A percentile compares a stretch with the other conserved stretches of the same genome.
phyloP scores from a whole-genome alignment of 2,888 invertebrate species.

The Microctonus aethiopoides region DNA sequence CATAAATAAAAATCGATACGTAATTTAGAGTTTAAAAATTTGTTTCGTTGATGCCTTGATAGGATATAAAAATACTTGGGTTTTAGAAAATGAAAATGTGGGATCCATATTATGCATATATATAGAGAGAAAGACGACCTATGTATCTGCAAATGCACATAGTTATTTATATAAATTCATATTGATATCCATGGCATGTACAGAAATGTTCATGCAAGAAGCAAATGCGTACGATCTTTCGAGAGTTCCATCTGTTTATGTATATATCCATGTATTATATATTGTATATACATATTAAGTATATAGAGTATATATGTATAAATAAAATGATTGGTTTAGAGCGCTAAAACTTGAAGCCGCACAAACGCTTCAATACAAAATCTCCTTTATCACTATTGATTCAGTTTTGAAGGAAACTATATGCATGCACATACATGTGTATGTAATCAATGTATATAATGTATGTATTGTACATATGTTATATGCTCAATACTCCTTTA shows the following conservation, averaged over 20 bases:
- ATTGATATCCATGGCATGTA: conserved; percentile 58
- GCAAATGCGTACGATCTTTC: conserved; percentile 4
- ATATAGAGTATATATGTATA: too few relatives aligned
- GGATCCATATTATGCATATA: too few relatives aligned
- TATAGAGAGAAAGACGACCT: not conserved
- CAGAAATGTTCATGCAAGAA: conserved; percentile 17
- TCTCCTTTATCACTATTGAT: not conserved
- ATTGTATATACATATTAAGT: not conserved
- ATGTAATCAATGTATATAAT: not conserved
- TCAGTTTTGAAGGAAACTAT: not conserved
- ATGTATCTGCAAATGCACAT: not conserved
- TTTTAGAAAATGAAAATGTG: too few relatives aligned
- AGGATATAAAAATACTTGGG: not conserved
- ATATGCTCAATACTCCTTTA: conserved; percentile 8
- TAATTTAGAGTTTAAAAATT: conserved; percentile 13
- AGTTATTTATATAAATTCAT: not conserved
- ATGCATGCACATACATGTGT: not conserved
- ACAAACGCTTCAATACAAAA: not conserved
- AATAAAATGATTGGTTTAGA: too few relatives aligned
- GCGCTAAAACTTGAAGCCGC: not conserved
- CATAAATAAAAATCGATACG: too few relatives aligned
- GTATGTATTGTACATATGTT: not conserved
- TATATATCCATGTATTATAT: not conserved
- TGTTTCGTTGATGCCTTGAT: not conserved
- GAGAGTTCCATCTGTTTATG: not conserved